Conservation (phyloP, 2,113 vertebrate genomes). For the Hemibagrus wyckioides region DNA sequence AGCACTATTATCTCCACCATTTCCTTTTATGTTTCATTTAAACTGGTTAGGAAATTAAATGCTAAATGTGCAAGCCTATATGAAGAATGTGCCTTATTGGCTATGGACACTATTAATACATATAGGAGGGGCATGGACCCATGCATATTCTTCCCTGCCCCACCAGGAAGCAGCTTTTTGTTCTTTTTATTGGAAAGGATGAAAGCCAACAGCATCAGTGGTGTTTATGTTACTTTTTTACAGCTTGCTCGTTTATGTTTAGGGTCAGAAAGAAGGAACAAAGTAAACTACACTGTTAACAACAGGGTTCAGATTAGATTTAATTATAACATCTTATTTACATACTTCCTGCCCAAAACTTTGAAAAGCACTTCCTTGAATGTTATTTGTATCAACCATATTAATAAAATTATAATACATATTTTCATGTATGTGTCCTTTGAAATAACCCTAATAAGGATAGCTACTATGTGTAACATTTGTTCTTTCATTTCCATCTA, state of each 20-base stretch:
- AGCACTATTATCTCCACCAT: background rate
- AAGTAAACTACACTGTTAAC: slow-evolving; percentile 45
- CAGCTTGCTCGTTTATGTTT: slow-evolving; percentile 58
- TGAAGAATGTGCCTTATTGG: background rate
- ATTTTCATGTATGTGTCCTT: background rate
- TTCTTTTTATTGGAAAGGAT: slow-evolving; percentile 66
- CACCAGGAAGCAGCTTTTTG: slow-evolving; percentile 62
- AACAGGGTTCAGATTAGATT: slow-evolving; percentile 32
- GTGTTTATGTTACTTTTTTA: slow-evolving; percentile 62
- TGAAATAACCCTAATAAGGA: slow-evolving; percentile 19
- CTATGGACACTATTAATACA: background rate
- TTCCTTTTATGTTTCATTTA: background rate
- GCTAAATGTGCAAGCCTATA: background rate
- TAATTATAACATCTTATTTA: slow-evolving; percentile 51
- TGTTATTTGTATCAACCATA: slow-evolving; percentile 6
- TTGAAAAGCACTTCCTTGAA: slow-evolving; percentile 21
- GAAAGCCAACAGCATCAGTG: slow-evolving; percentile 66
- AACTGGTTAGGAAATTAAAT: background rate
- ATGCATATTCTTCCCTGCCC: background rate
- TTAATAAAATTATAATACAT: background rate
- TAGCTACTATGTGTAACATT: background rate
- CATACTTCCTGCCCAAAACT: slow-evolving; percentile 45
- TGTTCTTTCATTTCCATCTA: slow-evolving; percentile 31
- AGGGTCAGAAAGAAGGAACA: slow-evolving; percentile 39
- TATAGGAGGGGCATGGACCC: background rate